phyloP scores from a whole-genome alignment of 64 coral and sea anemone species.

The Acropora yongei region DNA sequence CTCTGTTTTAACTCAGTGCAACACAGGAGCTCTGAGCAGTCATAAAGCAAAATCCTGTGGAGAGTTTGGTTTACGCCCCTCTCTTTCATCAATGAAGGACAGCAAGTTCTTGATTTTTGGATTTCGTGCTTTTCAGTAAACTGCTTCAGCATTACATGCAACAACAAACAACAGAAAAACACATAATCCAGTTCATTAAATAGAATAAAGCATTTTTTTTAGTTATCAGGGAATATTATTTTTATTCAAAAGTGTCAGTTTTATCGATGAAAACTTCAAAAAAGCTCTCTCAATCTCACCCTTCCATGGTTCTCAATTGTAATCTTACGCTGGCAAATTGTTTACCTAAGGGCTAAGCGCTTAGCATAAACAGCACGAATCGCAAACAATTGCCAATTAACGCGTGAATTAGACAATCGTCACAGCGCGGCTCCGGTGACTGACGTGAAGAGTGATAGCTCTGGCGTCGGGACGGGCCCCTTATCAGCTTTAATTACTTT shows the following conservation, averaged over 20 bases:
- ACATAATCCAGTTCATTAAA: background rate
- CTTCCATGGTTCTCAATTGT: constrained; percentile 21
- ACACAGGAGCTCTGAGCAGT: background rate
- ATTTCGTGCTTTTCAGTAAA: background rate
- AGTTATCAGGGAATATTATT: background rate
- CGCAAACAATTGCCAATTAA: constrained; percentile 69
- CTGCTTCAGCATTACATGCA: background rate
- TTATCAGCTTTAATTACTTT: constrained; percentile 87
- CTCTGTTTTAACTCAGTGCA: background rate
- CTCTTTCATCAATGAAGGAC: constrained; percentile 33
- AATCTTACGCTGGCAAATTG: constrained; percentile 52
- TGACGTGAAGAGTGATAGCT: constrained; percentile 51
- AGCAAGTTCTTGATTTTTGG: constrained; percentile 9
- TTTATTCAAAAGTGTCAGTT: background rate
- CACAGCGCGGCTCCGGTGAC: constrained; percentile 47
- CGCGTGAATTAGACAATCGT: constrained; percentile 46
- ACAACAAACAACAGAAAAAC: background rate
- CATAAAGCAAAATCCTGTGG: background rate
- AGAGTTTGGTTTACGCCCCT: background rate
- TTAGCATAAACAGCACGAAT: constrained; percentile 73
- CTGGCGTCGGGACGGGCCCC: constrained; percentile 73
- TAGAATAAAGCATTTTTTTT: background rate
- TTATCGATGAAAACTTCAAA: background rate
- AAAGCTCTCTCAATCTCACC: constrained; percentile 63
- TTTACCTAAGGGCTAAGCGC: constrained; percentile 36